phyloP scores from a whole-genome alignment of 2,797 vertebrate genomes.

The Myotis myotis region DNA sequence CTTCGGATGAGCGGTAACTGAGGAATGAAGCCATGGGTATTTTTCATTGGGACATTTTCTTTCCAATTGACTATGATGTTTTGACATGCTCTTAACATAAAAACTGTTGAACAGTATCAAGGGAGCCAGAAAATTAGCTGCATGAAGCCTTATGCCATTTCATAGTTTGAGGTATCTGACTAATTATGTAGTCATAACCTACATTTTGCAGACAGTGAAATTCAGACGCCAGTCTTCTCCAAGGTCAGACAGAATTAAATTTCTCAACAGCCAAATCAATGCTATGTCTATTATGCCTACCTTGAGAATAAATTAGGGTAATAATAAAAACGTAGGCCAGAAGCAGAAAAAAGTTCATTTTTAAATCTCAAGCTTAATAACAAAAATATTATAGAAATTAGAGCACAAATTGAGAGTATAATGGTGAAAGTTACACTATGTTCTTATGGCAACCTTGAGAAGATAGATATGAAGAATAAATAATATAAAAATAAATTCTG shows the following conservation, averaged over 20 bases:
- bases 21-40: neutral
- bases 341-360: neutral
- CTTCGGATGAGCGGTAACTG: neutral
- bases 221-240: neutral
- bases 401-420: neutral
- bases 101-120: constrained; percentile 31
- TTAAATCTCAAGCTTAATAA: neutral
- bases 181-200: constrained; percentile 15
- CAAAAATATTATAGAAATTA: constrained; percentile 26
- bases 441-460: neutral
- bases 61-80: constrained; percentile 33
- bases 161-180: constrained; percentile 32
- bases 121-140: constrained; percentile 42
- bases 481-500: neutral
- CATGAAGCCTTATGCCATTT: constrained; percentile 21
- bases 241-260: constrained; percentile 39
- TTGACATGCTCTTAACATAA: constrained; percentile 40
- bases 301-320: neutral
- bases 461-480: neutral
- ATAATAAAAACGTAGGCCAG: neutral
- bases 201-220: constrained; percentile 19
- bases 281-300: neutral
- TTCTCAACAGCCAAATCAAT: neutral
- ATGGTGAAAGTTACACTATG: neutral
- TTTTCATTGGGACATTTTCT: constrained; percentile 50